Evolutionary conservation across 2,113 vertebrate species (phyloP), one percentile per base, ranked within the genome.

Genomic region (Syngnathus typhle): DNA sequence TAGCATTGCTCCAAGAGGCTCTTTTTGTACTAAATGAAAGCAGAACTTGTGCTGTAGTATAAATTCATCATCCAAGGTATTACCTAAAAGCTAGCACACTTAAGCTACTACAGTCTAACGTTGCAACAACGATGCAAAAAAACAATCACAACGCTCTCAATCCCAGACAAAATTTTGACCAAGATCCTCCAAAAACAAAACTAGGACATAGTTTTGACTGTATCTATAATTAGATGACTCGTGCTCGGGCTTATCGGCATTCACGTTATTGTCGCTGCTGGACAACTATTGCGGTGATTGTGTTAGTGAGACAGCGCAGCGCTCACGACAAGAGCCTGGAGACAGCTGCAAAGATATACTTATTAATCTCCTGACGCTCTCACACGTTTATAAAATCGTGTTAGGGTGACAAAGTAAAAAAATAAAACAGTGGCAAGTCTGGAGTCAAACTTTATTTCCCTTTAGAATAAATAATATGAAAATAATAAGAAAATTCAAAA

Each of bases 281-380:
- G 75, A 82, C 82, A 69, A 64, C 66, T 59, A 62, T 67, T 23
- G 66, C 21, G 2, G 47, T 7, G 78, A 70, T 70, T 44, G 79
- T 61, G 68, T 73, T 56, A 71, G 75, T 77, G 85, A 89, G 83
- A 85, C 73, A 83, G 65, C 65, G 59, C 83, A 87, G 84, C 2
- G 54, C 69, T 76, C 75, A 68, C 74, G 78, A 78, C 15, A 74
- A 89, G 78, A 61, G 55, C 64, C 68, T 70, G 80, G 43, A 68
- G 83, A 84, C 78, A 84, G 85, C 76, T 70, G 64, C 15, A 44
- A 23, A 71, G 81, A 87, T 85, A 81, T n/a, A 19, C 64, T 64
- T 70, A 76, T 74, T 82, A 59, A 69, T 77, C 68, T 67, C 59
- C 55, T 36, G 54, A 73, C 55, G 1, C 77, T 52, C 19, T 58